Evolutionary conservation across 1,140 invertebrate species (phyloP).

Genomic region (Zaprionus nigranus): DNA sequence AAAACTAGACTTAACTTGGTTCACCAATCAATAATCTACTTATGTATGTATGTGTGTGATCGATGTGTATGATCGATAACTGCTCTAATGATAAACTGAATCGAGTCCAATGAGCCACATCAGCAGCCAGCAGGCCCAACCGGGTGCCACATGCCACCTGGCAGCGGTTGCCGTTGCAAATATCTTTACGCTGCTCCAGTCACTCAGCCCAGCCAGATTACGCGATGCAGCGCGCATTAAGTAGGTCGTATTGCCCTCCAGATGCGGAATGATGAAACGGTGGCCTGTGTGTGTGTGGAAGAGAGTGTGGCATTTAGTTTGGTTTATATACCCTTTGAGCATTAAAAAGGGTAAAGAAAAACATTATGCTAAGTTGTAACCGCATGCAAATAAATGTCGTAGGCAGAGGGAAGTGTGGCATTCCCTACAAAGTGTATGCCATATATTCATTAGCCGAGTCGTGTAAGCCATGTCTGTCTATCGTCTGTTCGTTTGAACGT

Average conservation of each 20-base stretch:
- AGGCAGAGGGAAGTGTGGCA: no score
- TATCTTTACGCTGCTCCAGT: constrained; percentile 73
- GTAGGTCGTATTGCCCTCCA: constrained; percentile 83
- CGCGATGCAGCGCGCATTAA: constrained; percentile 81
- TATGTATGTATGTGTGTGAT: not conserved
- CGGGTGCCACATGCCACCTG: constrained; percentile 14
- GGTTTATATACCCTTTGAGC: no score
- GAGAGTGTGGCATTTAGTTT: no score
- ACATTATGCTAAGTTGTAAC: no score
- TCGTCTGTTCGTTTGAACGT: no score
- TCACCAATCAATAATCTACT: constrained; percentile 6
- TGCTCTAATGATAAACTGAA: constrained; percentile 53
- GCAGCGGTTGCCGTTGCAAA: constrained; percentile 65
- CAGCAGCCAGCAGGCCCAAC: constrained; percentile 33
- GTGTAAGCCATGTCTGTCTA: no score
- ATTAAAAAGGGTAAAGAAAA: no score
- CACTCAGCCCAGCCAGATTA: constrained; percentile 84
- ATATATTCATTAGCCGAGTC: not conserved
- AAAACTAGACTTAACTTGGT: constrained; percentile 21
- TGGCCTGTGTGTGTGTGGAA: constrained; percentile 54
- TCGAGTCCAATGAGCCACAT: constrained; percentile 34
- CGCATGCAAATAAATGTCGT: no score
- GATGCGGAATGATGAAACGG: constrained; percentile 74
- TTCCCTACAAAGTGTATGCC: fast-evolving
- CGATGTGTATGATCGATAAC: not conserved